Evolutionary conservation across 2,888 invertebrate genomes (phyloP).

Genomic region (Silvanus unidentatus): DNA sequence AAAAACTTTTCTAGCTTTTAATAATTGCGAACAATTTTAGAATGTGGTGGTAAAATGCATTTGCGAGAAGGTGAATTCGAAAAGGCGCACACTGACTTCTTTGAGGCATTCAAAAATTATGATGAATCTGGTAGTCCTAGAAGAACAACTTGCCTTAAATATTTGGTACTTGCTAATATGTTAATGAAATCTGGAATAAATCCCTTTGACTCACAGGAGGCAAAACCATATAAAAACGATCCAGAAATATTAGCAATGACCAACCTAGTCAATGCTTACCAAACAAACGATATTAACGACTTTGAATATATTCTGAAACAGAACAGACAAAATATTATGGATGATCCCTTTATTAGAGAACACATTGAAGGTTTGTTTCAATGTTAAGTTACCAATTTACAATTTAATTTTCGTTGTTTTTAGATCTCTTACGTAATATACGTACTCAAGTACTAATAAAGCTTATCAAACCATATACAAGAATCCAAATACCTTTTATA

Average conservation of each 20-base stretch:
- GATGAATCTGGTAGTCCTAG: slow-evolving; percentile 98
- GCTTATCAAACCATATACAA: slow-evolving; percentile 94
- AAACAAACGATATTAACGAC: slow-evolving; percentile 96
- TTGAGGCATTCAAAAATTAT: slow-evolving; percentile 99
- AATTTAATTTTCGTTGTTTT: slow-evolving; percentile 19
- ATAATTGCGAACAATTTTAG: no score
- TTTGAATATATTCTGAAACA: slow-evolving; percentile 94
- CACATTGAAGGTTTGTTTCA: slow-evolving; percentile 74
- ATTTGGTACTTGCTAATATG: slow-evolving; percentile 98
- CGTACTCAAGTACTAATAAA: slow-evolving; percentile 96
- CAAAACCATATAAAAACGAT: slow-evolving; percentile 99
- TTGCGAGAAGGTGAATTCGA: slow-evolving; percentile 97
- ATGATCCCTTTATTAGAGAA: slow-evolving; percentile 97
- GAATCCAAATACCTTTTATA: slow-evolving; percentile 96
- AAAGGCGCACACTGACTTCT: slow-evolving; percentile 98
- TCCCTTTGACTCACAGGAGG: slow-evolving; percentile 99
- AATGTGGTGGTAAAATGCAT: slow-evolving; percentile 99
- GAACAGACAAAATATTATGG: slow-evolving; percentile 95
- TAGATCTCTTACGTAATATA: slow-evolving; percentile 89
- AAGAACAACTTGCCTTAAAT: slow-evolving; percentile 95
- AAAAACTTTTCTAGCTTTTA: neutral
- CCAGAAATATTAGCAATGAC: slow-evolving; percentile 99
- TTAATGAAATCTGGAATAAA: slow-evolving; percentile 99
- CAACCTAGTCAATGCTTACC: slow-evolving; percentile 93
- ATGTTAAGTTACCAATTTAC: neutral